phyloP scores from a whole-genome alignment of 2,113 vertebrate species.

The Halichoeres trimaculatus region DNA sequence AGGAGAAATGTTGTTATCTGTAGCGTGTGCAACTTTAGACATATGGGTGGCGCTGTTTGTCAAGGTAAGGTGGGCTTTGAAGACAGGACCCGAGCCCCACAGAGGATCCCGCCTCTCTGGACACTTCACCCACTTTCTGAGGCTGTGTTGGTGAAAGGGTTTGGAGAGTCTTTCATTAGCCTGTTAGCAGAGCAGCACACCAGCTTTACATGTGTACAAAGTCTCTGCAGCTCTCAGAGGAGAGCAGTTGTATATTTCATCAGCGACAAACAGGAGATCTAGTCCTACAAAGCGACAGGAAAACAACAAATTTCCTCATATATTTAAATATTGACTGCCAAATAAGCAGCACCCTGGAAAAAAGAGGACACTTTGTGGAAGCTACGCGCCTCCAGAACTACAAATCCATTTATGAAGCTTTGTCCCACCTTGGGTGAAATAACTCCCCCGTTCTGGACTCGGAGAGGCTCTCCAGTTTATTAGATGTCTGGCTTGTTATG shows the following conservation, averaged over 20 bases:
- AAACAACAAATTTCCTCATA: background rate
- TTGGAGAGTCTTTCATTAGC: slow-evolving; percentile 31
- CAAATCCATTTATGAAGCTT: slow-evolving; percentile 24
- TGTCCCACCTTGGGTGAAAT: slow-evolving; percentile 38
- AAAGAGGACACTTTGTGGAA: background rate
- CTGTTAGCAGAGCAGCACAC: slow-evolving; percentile 21
- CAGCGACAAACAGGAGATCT: background rate
- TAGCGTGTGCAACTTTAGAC: background rate
- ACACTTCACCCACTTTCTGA: slow-evolving; percentile 69
- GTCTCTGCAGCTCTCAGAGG: background rate
- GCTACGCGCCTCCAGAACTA: slow-evolving; percentile 19
- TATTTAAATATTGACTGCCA: slow-evolving; percentile 17
- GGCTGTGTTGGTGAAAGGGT: too few species aligned
- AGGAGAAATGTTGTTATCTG: too few species aligned
- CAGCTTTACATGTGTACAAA: slow-evolving; percentile 23
- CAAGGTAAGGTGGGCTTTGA: background rate
- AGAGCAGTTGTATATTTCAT: background rate
- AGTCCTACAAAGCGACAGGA: background rate
- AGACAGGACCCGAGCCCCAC: slow-evolving; percentile 22
- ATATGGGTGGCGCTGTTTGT: background rate
- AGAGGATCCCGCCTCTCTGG: slow-evolving; percentile 63
- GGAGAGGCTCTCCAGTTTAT: slow-evolving; percentile 48
- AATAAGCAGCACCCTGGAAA: background rate
- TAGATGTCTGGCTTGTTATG: slow-evolving; percentile 48
- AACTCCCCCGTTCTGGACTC: slow-evolving; percentile 25